Percentiles rank a stretch among this genome's conserved stretches.
Evolutionary conservation across 2,113 vertebrate genomes (phyloP).

Genomic region (Paracanthobrama guichenoti): DNA sequence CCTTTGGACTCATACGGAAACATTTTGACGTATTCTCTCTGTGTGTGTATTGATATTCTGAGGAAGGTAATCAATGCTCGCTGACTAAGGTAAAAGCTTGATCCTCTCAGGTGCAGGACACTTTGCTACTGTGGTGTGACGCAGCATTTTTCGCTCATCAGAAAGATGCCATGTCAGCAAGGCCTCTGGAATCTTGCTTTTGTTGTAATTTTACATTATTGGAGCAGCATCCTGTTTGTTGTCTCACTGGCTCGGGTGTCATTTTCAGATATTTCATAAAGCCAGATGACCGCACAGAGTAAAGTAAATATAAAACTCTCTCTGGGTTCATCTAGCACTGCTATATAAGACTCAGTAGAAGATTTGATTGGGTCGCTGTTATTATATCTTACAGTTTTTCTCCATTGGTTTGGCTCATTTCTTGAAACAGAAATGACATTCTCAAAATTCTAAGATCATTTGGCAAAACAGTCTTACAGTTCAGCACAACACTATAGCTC

Average conservation of each 20-base stretch:
- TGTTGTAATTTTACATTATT: constrained; percentile 20
- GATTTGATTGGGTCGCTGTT: constrained; percentile 8
- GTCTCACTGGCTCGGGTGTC: constrained; percentile 3
- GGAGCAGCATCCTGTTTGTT: constrained; percentile 1
- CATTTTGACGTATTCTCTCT: not conserved
- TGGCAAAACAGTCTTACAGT: too few species aligned
- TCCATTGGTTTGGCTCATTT: too few species aligned
- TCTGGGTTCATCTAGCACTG: not conserved
- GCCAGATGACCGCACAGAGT: not conserved
- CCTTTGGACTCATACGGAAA: not conserved
- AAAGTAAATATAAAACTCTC: not conserved
- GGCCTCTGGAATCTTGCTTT: not conserved
- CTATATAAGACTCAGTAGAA: not conserved
- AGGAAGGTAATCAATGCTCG: constrained; percentile 25
- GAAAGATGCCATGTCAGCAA: constrained; percentile 10
- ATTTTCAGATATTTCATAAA: constrained; percentile 34
- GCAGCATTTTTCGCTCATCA: constrained; percentile 24
- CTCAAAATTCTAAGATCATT: too few species aligned
- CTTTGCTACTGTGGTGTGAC: constrained; percentile 22
- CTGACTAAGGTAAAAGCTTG: constrained; percentile 21
- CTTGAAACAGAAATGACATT: too few species aligned
- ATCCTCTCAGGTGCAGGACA: constrained; percentile 31
- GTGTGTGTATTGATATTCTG: constrained; percentile 30
- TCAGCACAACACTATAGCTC: too few species aligned
- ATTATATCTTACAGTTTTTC: not conserved